Evolutionary conservation across 2,888 invertebrate genomes (phyloP), one percentile per base, ranked within the genome.

Genomic region (Actias luna): DNA sequence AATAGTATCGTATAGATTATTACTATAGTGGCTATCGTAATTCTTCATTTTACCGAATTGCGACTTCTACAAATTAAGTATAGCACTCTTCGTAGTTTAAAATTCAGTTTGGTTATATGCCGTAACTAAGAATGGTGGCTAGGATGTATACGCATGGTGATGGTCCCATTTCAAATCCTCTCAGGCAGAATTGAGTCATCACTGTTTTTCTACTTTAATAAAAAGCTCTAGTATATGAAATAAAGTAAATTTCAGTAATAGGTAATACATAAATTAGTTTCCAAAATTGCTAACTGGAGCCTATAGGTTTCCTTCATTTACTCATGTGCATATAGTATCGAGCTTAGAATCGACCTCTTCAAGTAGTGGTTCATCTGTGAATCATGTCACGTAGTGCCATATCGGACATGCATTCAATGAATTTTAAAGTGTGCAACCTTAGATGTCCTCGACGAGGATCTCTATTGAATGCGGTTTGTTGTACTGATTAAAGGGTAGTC

Each of bases 371-470:
- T 27, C 50, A 33, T 27, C 18, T 36, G 33, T 18, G 75, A 78
- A 78, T 75, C 77, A 67, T 70, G 72, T 83, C 82, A 83, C 81
- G 77, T 80, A 72, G 68, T 69, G 68, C 81, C 79, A 77, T 83
- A 83, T 83, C 82, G 83, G 79, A 83, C 79, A 80, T 80, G 81
- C 80, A 83, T 82, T 81, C 82, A 82, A 84, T 85, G 82, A 84
- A 86, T 87, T 85, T 85, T 84, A 86, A 87, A 84, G 82, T 67
- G 67, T 58, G 29, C 55, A 39, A 57, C 27, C 50, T 65, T 65
- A 68, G 71, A 69, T 64, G 67, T 68, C 57, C 52, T 63, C 59
- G 69, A 66, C 67, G 65, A 62, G 55, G 8, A n/a, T 55, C 29
- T 55, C n/a, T 55, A 29, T 65, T 68, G 66, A 70, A 69, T 68